These are phyloP conservation scores for Cerceris rybyensis DNA, from an alignment of 2,888 invertebrate genomes.

Conservation along the genomic window DNA sequence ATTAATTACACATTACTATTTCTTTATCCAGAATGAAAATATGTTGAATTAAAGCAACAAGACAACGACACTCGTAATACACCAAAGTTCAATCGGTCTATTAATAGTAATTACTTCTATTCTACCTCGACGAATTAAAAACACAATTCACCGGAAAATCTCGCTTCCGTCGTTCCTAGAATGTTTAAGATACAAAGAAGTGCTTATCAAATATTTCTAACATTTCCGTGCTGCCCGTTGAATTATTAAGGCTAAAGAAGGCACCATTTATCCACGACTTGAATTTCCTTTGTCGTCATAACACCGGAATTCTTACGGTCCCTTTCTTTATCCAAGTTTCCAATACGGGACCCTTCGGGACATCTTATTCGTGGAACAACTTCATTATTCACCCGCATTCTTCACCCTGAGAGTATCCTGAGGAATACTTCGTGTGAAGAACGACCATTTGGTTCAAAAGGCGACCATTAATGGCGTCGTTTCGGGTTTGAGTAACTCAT, in stretches of 20 bases:
- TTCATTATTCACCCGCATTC: slow-evolving; percentile 67
- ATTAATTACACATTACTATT: no score
- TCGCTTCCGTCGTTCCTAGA: background rate
- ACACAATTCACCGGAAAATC: background rate
- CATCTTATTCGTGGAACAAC: slow-evolving; percentile 45
- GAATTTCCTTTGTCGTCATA: slow-evolving; percentile 32
- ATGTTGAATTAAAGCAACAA: no score
- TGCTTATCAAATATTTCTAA: slow-evolving; percentile 7
- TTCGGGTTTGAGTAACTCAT: slow-evolving; percentile 17
- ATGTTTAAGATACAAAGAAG: background rate
- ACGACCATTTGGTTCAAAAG: slow-evolving; percentile 27
- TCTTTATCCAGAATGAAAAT: no score
- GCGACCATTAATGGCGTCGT: slow-evolving; percentile 40
- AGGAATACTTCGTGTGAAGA: slow-evolving; percentile 35
- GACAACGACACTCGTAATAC: no score
- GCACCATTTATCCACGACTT: slow-evolving; percentile 20
- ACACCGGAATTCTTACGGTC: slow-evolving; percentile 15
- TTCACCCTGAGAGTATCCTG: slow-evolving; percentile 38
- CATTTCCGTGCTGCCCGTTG: background rate
- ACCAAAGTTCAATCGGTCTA: no score
- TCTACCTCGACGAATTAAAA: background rate
- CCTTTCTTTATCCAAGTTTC: slow-evolving; percentile 39
- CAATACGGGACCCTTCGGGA: slow-evolving; percentile 54
- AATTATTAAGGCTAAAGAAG: slow-evolving; percentile 3
- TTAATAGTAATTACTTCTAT: no score